Base-by-base conservation (phyloP, 2,888 invertebrate genomes). In the Xanthorhoe designata region DNA sequence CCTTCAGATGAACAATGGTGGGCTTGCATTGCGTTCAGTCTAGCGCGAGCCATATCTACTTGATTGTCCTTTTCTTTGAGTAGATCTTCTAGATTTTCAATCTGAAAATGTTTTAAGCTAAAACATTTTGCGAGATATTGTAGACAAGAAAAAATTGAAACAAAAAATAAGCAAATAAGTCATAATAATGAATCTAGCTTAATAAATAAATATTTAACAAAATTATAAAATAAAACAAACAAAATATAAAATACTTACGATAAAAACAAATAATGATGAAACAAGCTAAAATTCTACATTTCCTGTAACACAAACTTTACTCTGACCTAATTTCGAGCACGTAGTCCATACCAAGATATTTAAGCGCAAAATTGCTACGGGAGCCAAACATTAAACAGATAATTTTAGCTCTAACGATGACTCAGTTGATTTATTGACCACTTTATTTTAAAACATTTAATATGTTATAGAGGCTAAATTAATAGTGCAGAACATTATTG, bases 41-140 rank as follows among this genome's bases (percentile, higher is more conserved):
- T 95, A 38, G 98, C 98, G 74, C 98, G 94, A 0, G 98, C 98
- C 97, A 98, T 98, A 80, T 98, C 98, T 62, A 99, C 97, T 94
- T 99, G 99, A 90, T 98, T 98, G 86, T 99, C 99, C 92, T 99
- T 99, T 87, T 99, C 99, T 91, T 98, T 98, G 59, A 99, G 94
- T 61, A 98, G 94, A 84, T 99, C 99, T 94, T 99, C 99, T 73
- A 99, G 94, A 87, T 98, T 99, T 93, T 99, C 99, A 84, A 99
- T 98, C 98, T 99, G 88, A 78, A 92, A 92, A 72, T 42, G 64
- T 10, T 42, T 35, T 60, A 9, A 9, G 32, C 19, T 51, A 15
- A 18, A 56, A 54, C 0, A 17, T 45, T 38, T 50, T 29, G 42
- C n/a, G n/a, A 0, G 24, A 63, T 56, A 74, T 63, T 17, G 32